Evolutionary conservation across 2,888 invertebrate genomes (phyloP).

Genomic region (Deilephila porcellus): DNA sequence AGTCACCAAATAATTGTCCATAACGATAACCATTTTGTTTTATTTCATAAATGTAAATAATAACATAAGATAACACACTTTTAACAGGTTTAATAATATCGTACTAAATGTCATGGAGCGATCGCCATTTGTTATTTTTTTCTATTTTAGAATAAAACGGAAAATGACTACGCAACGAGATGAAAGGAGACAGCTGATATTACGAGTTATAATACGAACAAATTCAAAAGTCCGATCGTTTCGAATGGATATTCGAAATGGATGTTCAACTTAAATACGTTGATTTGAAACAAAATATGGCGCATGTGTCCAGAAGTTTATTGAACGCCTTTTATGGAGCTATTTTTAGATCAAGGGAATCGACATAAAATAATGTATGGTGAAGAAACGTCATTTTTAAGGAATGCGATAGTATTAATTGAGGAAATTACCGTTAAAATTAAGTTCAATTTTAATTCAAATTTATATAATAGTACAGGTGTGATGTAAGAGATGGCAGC

Average conservation of each 20-base stretch:
- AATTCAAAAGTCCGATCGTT: conserved; percentile 45
- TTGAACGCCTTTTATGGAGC: conserved; percentile 72
- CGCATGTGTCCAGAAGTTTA: conserved; percentile 79
- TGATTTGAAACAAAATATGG: conserved; percentile 55
- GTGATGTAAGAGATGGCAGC: conserved; percentile 24
- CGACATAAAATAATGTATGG: neutral
- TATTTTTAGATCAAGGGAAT: conserved; percentile 64
- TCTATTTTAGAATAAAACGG: conserved; percentile 32
- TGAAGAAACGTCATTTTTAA: neutral
- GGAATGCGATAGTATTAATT: neutral
- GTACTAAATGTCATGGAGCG: conserved; percentile 69
- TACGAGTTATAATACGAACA: conserved; percentile 49
- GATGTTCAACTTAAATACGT: conserved; percentile 19
- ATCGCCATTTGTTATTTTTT: conserved; percentile 74
- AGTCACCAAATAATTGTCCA: conserved; percentile 33
- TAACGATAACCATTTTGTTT: conserved; percentile 55
- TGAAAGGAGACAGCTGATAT: conserved; percentile 52
- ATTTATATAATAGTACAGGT: neutral
- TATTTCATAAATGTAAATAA: conserved; percentile 62
- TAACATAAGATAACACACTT: conserved; percentile 53
- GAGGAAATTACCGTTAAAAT: neutral
- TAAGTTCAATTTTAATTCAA: neutral
- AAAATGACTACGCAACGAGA: neutral
- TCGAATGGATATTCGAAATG: conserved; percentile 17
- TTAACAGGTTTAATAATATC: conserved; percentile 60